These are phyloP conservation scores for Scotopteryx bipunctaria DNA, from an alignment of 2,888 invertebrate genomes.

Conservation along the genomic window DNA sequence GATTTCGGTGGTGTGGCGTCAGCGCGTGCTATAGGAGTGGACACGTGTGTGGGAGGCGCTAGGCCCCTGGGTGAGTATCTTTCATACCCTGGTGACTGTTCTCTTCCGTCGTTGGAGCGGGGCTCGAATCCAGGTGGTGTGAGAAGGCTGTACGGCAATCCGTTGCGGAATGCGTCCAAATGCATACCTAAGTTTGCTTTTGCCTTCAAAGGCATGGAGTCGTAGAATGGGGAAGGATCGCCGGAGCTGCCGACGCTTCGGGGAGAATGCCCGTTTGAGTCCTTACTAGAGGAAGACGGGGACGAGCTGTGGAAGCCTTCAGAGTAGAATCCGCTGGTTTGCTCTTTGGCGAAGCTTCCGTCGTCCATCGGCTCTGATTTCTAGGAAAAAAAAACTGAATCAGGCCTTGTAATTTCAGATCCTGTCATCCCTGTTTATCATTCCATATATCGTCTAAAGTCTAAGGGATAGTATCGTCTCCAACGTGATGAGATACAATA, in stretches of 20 bases:
- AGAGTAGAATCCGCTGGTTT: conserved; percentile 84
- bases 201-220: conserved; percentile 67
- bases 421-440: too few relatives aligned
- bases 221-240: conserved; percentile 70
- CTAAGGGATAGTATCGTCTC: too few relatives aligned
- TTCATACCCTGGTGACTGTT: conserved; percentile 63
- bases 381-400: conserved; percentile 63
- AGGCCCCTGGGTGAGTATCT: conserved; percentile 63
- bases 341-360: conserved; percentile 78
- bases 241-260: conserved; percentile 72
- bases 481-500: too few relatives aligned
- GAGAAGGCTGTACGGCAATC: conserved; percentile 82
- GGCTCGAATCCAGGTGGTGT: conserved; percentile 84
- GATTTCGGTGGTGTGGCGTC: conserved; percentile 77
- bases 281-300: conserved; percentile 82
- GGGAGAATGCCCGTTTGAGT: conserved; percentile 77
- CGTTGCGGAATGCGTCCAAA: conserved; percentile 67
- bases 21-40: conserved; percentile 63
- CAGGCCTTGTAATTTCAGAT: too few relatives aligned
- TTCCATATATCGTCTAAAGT: too few relatives aligned
- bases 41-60: conserved; percentile 63
- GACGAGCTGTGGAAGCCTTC: conserved; percentile 84
- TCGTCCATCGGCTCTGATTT: conserved; percentile 82
- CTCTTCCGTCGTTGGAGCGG: conserved; percentile 59
- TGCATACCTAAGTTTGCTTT: conserved; percentile 75